Evolutionary conservation across 1,140 invertebrate genomes (phyloP).

Genomic region (Leptopilina clavipes): DNA sequence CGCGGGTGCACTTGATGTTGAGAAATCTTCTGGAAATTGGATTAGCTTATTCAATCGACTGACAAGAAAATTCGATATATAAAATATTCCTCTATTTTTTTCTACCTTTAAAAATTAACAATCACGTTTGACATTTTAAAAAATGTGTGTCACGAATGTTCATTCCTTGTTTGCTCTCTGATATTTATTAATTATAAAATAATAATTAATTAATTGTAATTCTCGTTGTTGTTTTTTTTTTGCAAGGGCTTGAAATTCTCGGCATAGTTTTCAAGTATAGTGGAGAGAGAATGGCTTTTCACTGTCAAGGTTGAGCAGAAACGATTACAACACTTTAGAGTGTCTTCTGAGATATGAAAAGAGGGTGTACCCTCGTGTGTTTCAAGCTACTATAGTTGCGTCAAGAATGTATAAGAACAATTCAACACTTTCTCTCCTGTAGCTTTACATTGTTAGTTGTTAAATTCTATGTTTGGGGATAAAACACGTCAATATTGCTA

Average conservation of each 20-base stretch:
- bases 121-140: background rate
- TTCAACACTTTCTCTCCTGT: background rate
- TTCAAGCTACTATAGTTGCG: background rate
- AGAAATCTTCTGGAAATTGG: constrained; percentile 27
- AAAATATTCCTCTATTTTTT: background rate
- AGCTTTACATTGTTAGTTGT: background rate
- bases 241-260: background rate
- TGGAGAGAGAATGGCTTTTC: background rate
- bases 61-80: background rate
- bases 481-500: background rate
- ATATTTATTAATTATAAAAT: no score
- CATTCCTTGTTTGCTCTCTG: no score
- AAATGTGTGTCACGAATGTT: no score
- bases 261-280: constrained; percentile 4
- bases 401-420: constrained; percentile 19
- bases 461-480: background rate
- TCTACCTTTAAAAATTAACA: background rate
- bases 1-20: constrained; percentile 26
- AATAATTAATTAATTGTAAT: background rate
- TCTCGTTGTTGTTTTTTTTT: background rate
- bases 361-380: background rate
- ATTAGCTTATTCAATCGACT: constrained; percentile 12
- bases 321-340: constrained; percentile 30
- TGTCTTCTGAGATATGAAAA: background rate
- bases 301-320: constrained; percentile 24